phyloP scores from a whole-genome alignment of 2,797 vertebrate genomes.

The Semotilus atromaculatus region DNA sequence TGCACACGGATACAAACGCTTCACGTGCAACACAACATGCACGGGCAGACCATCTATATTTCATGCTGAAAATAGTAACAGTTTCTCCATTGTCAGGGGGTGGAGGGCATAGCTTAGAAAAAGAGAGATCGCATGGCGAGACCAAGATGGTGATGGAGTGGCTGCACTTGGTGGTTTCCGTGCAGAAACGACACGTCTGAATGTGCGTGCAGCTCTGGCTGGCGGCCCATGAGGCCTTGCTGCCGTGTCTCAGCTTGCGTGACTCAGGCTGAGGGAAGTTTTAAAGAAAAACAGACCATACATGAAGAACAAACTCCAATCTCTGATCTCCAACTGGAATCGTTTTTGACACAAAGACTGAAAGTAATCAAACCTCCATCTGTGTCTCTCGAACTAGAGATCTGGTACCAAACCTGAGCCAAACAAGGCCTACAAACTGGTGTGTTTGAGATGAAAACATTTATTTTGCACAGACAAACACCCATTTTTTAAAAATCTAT shows the following conservation, averaged over 20 bases:
- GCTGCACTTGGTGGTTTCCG: conserved; percentile 8
- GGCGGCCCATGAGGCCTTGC: conserved; percentile 33
- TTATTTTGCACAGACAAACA: too few species aligned
- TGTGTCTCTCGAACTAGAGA: neutral
- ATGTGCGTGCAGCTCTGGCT: conserved; percentile 35
- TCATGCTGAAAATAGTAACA: conserved; percentile 58
- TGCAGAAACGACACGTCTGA: conserved; percentile 18
- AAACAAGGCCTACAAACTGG: neutral
- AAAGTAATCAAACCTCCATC: neutral
- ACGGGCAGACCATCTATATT: conserved; percentile 60
- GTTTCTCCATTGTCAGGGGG: conserved; percentile 1
- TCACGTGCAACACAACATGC: conserved; percentile 6
- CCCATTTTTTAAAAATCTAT: too few species aligned
- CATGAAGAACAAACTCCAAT: neutral
- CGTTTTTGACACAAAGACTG: neutral
- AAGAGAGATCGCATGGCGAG: neutral
- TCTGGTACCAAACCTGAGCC: neutral
- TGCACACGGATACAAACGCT: conserved; percentile 29
- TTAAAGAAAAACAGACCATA: conserved; percentile 22
- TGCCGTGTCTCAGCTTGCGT: conserved; percentile 34
- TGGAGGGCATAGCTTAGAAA: neutral
- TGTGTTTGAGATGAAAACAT: neutral
- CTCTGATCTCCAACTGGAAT: conserved; percentile 21
- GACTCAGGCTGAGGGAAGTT: conserved; percentile 42
- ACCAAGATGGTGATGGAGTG: neutral